phyloP scores from a whole-genome alignment of 2,888 invertebrate species.

The Punctoribates punctum region DNA sequence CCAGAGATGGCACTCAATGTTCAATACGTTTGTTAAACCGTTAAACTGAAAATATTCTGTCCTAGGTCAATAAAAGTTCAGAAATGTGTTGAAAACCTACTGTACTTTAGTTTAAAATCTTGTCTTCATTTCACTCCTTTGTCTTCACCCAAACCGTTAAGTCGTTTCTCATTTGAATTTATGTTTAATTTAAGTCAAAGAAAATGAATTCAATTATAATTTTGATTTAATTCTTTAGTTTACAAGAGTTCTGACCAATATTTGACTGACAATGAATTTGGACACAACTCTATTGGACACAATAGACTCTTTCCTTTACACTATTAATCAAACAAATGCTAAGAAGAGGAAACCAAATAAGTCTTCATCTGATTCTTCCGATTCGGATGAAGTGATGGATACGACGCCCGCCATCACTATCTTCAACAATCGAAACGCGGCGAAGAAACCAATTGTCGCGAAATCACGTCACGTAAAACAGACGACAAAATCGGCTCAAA shows the following conservation, averaged over 20 bases:
- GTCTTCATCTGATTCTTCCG: not conserved
- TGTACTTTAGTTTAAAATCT: too few relatives aligned
- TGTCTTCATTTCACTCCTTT: too few relatives aligned
- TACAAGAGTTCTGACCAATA: too few relatives aligned
- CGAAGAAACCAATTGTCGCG: not conserved
- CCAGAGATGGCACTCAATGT: too few relatives aligned
- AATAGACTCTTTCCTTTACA: conserved; percentile 11
- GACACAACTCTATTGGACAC: not conserved
- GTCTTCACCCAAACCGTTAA: too few relatives aligned
- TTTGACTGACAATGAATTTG: not conserved
- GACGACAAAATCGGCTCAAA: not conserved
- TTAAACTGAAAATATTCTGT: too few relatives aligned
- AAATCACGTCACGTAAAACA: not conserved
- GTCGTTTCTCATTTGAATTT: not conserved
- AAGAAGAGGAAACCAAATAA: conserved; percentile 1
- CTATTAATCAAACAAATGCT: not conserved
- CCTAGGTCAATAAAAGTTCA: too few relatives aligned
- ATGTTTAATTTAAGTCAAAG: too few relatives aligned
- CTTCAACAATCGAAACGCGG: not conserved
- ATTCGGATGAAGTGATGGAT: not conserved
- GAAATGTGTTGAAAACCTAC: too few relatives aligned
- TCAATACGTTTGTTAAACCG: too few relatives aligned
- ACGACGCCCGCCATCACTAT: not conserved
- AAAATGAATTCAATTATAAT: too few relatives aligned
- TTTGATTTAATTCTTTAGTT: too few relatives aligned